Evolutionary conservation across 2,797 vertebrate genomes (phyloP).

Genomic region (Hippocampus kuda): DNA sequence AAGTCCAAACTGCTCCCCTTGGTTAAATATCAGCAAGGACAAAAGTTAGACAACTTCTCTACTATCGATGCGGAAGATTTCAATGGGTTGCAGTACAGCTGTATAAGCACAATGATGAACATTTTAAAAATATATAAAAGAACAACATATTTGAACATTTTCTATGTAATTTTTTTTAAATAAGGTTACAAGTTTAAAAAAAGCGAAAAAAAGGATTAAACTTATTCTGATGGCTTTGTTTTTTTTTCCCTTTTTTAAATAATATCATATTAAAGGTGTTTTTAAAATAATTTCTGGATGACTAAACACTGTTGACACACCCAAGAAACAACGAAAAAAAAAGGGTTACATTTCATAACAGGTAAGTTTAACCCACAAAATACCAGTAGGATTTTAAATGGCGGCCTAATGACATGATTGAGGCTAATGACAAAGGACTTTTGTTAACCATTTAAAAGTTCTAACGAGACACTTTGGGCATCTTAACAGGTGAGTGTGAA

Average conservation of each 20-base stretch:
- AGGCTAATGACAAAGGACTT: neutral
- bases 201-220: neutral
- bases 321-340: too few species aligned
- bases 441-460: neutral
- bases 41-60: neutral
- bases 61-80: neutral
- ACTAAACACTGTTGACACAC: too few species aligned
- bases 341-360: too few species aligned
- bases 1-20: neutral
- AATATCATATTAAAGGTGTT: too few species aligned
- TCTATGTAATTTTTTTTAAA: too few species aligned
- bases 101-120: neutral
- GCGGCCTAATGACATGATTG: neutral
- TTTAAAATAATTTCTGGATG: too few species aligned
- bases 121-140: too few species aligned
- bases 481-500: conserved; percentile 29
- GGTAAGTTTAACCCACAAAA: neutral
- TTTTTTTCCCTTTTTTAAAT: too few species aligned
- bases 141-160: too few species aligned
- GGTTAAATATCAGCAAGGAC: neutral
- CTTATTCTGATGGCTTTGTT: too few species aligned
- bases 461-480: neutral
- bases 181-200: neutral
- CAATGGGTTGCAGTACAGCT: neutral
- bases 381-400: too few species aligned